Percentiles rank a stretch among this genome's conserved stretches.
phyloP scores from a whole-genome alignment of 2,797 vertebrate species.

The Oryzias dopingdopingensis region DNA sequence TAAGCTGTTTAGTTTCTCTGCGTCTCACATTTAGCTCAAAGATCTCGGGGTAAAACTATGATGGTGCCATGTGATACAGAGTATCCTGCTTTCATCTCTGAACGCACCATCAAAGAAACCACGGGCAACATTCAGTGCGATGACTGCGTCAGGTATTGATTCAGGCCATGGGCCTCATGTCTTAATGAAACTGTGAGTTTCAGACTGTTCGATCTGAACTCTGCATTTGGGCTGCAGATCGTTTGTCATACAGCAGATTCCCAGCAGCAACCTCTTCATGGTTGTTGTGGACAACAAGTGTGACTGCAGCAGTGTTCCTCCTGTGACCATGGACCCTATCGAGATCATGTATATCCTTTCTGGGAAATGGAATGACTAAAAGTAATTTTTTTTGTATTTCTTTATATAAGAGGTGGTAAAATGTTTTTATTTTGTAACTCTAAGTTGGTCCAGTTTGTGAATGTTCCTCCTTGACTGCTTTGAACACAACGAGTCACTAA shows the following conservation, averaged over 20 bases:
- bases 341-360: conserved; percentile 99
- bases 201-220: not conserved
- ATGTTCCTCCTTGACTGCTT: conserved; percentile 66
- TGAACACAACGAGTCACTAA: conserved; percentile 98
- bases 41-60: conserved; percentile 83
- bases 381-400: not conserved
- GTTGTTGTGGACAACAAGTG: conserved; percentile 97
- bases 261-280: conserved; percentile 99
- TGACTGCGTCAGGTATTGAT: conserved; percentile 89
- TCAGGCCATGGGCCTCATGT: conserved; percentile 9
- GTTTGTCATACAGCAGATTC: conserved; percentile 99
- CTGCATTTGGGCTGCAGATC: conserved; percentile 77
- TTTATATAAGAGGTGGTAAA: too few species aligned
- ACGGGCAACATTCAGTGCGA: conserved; percentile 92
- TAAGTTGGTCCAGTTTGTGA: not conserved
- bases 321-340: conserved; percentile 94
- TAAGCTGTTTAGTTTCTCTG: not conserved
- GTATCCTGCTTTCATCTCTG: conserved; percentile 97
- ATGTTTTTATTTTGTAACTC: not conserved
- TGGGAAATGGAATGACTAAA: not conserved
- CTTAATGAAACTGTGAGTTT: not conserved
- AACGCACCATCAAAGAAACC: conserved; percentile 98
- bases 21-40: conserved; percentile 80
- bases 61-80: conserved; percentile 96
- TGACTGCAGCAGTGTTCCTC: conserved; percentile 83